These are phyloP conservation scores for Siniperca chuatsi DNA, from an alignment of 2,113 vertebrate genomes.

Conservation along the genomic window DNA sequence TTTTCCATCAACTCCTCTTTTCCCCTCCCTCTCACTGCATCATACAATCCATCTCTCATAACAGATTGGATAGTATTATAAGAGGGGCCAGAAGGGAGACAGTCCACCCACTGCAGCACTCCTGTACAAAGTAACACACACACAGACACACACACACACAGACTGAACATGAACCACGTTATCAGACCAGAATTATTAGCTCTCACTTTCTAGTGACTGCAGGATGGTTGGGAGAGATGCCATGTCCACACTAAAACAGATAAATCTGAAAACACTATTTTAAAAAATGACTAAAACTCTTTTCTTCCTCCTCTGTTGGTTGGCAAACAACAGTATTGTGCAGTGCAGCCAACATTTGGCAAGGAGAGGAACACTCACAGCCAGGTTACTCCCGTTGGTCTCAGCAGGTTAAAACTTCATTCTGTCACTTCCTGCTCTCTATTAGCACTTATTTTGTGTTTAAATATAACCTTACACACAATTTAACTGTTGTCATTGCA, in stretches of 20 bases:
- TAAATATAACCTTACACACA: neutral
- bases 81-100: conserved; percentile 23
- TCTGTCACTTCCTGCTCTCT: conserved; percentile 25
- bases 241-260: neutral
- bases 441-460: neutral
- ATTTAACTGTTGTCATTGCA: no score
- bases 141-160: conserved; percentile 1
- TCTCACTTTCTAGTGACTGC: neutral
- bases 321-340: conserved; percentile 17
- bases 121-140: neutral
- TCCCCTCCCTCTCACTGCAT: conserved; percentile 15
- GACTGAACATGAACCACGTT: neutral
- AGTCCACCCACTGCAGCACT: conserved; percentile 35
- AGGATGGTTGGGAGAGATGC: neutral
- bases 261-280: neutral
- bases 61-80: conserved; percentile 47
- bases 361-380: neutral
- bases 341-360: conserved; percentile 34
- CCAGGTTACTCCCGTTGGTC: conserved; percentile 15
- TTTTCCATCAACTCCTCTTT: conserved; percentile 27
- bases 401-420: conserved; percentile 17
- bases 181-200: conserved; percentile 3
- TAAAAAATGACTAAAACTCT: neutral
- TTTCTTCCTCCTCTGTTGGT: neutral
- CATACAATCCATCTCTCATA: conserved; percentile 36